Conservation (phyloP, 2,113 vertebrate species). For the Oceanites oceanicus region DNA sequence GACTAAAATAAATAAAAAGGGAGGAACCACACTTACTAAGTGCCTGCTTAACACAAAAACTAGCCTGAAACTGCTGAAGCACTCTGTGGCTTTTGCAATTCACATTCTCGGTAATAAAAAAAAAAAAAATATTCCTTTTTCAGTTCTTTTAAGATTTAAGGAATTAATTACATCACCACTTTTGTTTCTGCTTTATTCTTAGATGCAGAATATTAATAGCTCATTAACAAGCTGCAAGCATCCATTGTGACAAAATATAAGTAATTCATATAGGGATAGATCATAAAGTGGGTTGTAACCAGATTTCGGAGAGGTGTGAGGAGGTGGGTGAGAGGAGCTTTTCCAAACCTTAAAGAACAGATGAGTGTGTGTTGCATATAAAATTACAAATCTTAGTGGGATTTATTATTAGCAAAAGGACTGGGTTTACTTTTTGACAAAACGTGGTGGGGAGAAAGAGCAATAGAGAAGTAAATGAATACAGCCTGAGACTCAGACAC, state of each 20-base stretch:
- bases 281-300: neutral
- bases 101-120: neutral
- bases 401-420: slow-evolving; percentile 39
- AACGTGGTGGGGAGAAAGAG: neutral
- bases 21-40: neutral
- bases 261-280: neutral
- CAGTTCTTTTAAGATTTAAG: neutral
- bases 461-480: neutral
- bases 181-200: neutral
- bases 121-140: neutral
- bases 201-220: neutral
- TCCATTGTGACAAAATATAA: neutral
- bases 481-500: neutral
- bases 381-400: neutral
- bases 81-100: neutral
- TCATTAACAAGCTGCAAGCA: slow-evolving; percentile 5
- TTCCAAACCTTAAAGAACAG: slow-evolving; percentile 18
- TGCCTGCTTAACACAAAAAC: neutral
- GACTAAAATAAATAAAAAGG: neutral
- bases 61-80: neutral
- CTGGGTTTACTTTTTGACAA: neutral
- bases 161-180: neutral
- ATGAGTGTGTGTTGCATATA: neutral
- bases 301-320: slow-evolving; percentile 42
- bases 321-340: slow-evolving; percentile 8